Evolutionary conservation across 1,140 invertebrate species (phyloP).

Genomic region (Drosophila sproati): DNA sequence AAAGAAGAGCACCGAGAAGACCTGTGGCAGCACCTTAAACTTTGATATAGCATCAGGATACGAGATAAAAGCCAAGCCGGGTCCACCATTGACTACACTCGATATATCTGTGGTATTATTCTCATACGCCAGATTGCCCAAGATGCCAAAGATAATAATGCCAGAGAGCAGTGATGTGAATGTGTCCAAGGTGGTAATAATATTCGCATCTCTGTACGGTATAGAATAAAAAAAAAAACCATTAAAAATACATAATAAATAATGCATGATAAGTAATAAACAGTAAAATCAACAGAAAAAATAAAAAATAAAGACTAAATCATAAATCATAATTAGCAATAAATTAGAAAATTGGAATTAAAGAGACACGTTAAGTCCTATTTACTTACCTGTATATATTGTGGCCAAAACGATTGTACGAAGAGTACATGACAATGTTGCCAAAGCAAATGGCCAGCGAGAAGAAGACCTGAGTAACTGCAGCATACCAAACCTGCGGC

Average conservation of each 20-base stretch:
- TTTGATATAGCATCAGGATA: slow-evolving; percentile 96
- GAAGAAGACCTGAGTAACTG: slow-evolving; percentile 87
- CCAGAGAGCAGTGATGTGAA: slow-evolving; percentile 94
- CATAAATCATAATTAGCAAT: too few species aligned
- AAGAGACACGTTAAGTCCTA: too few species aligned
- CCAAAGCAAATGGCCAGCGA: slow-evolving; percentile 92
- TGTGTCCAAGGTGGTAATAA: slow-evolving; percentile 91
- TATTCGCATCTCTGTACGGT: slow-evolving; percentile 88
- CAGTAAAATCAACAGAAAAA: too few species aligned
- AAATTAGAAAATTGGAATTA: too few species aligned
- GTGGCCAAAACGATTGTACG: slow-evolving; percentile 92
- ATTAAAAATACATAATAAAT: slow-evolving; percentile 65
- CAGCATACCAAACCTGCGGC: slow-evolving; percentile 92
- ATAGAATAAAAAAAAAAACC: slow-evolving; percentile 85
- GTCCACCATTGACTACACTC: slow-evolving; percentile 87
- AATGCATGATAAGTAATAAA: too few species aligned
- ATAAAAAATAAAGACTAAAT: too few species aligned
- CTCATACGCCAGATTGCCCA: slow-evolving; percentile 90
- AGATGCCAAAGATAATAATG: slow-evolving; percentile 93
- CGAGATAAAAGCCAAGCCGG: slow-evolving; percentile 90
- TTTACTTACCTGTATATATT: slow-evolving; percentile 89
- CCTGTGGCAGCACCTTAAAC: slow-evolving; percentile 91
- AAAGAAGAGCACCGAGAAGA: slow-evolving; percentile 96
- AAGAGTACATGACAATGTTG: slow-evolving; percentile 93
- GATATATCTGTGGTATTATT: slow-evolving; percentile 85